Evolutionary conservation across 2,113 vertebrate genomes (phyloP).

Genomic region (Camelus bactrianus): DNA sequence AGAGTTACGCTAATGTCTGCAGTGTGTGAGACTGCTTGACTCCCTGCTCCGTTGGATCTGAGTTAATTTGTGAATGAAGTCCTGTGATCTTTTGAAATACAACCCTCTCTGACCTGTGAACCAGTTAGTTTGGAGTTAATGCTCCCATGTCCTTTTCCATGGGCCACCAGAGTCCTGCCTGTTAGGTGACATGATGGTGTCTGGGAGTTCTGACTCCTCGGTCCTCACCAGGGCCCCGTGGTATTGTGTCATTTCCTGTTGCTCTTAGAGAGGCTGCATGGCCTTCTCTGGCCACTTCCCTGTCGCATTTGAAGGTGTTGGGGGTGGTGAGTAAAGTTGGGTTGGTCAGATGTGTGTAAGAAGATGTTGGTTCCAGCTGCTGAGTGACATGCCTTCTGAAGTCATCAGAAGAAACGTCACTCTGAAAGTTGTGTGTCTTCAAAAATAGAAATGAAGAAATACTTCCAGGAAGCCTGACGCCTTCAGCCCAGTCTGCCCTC

Average conservation of each 20-base stretch:
- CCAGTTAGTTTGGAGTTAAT: neutral
- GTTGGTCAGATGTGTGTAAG: neutral
- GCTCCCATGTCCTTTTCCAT: neutral
- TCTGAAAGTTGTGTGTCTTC: slow-evolving; percentile 69
- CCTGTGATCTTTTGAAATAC: neutral
- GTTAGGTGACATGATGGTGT: neutral
- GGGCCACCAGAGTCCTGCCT: neutral
- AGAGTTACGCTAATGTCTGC: neutral
- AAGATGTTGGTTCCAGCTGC: neutral
- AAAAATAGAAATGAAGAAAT: slow-evolving; percentile 54
- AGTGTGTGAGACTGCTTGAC: neutral
- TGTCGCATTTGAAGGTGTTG: neutral
- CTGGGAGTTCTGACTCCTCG: neutral
- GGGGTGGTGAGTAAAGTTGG: neutral
- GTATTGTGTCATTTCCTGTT: neutral
- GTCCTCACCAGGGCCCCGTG: neutral
- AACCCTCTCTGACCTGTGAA: neutral
- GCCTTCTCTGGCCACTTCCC: neutral
- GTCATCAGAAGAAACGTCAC: neutral
- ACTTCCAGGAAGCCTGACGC: slow-evolving; percentile 58
- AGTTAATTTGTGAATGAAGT: neutral
- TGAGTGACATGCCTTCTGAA: neutral
- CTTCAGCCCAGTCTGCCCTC: neutral
- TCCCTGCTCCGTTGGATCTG: neutral
- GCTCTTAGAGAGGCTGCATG: neutral